Percentiles rank a stretch among this genome's conserved stretches.
phyloP scores from a whole-genome alignment of 37 sponge, comb jelly and placozoan genomes.

The Beroe ovata region DNA sequence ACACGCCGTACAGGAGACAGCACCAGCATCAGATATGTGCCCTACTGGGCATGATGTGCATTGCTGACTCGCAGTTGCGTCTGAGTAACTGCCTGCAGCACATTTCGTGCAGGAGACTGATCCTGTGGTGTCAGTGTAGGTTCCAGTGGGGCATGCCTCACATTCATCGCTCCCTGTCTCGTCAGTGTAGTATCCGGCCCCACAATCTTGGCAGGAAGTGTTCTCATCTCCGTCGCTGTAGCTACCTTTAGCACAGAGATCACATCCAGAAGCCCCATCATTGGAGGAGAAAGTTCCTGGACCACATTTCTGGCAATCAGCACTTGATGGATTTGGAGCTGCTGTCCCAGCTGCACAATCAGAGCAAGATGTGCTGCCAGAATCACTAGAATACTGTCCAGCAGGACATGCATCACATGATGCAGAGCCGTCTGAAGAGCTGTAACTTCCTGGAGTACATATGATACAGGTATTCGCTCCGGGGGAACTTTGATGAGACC shows the following conservation, averaged over 20 bases:
- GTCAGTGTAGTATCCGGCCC: constrained; percentile 33
- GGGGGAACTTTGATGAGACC: background rate
- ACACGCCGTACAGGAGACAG: constrained; percentile 2
- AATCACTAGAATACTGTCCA: background rate
- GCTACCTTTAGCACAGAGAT: background rate
- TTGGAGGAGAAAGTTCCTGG: constrained; percentile 3
- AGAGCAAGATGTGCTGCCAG: background rate
- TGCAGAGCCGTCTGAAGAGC: background rate
- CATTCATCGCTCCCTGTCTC: constrained; percentile 1
- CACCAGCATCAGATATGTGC: constrained; percentile 7
- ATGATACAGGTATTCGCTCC: constrained; percentile 1
- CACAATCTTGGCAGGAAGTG: background rate
- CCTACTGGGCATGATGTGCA: constrained; percentile 14
- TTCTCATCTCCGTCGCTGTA: constrained; percentile 39
- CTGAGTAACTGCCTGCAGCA: constrained; percentile 17
- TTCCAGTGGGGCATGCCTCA: constrained; percentile 13
- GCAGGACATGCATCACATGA: constrained; percentile 8
- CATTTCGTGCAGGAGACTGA: background rate
- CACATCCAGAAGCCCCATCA: background rate
- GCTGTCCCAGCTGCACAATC: constrained; percentile 47
- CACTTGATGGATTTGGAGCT: background rate
- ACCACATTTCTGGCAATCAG: constrained; percentile 18
- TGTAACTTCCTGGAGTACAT: constrained; percentile 36
- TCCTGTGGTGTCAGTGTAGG: constrained; percentile 1
- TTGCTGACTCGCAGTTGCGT: background rate